These are phyloP conservation scores for Ceramica pisi DNA, from an alignment of 2,888 invertebrate species.

Conservation along the genomic window DNA sequence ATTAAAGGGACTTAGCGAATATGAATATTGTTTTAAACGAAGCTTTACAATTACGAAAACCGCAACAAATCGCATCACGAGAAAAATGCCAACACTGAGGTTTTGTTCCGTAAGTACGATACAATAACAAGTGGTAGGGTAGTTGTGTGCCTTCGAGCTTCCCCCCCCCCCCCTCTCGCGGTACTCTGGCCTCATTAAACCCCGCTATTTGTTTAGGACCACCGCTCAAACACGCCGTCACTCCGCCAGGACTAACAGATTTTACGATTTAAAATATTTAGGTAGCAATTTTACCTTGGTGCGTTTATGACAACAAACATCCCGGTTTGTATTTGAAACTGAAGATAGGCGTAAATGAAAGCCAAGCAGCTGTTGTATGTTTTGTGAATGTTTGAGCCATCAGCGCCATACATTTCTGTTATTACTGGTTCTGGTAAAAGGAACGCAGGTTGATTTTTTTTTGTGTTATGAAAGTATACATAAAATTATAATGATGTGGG, in stretches of 20 bases:
- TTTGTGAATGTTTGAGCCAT: slow-evolving; percentile 13
- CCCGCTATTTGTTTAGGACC: slow-evolving; percentile 88
- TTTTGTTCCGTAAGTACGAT: slow-evolving; percentile 60
- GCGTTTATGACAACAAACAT: slow-evolving; percentile 85
- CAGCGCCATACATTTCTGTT: background rate
- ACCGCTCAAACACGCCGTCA: slow-evolving; percentile 84
- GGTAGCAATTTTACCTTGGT: slow-evolving; percentile 81
- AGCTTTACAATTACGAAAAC: slow-evolving; percentile 19
- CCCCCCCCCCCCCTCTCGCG: slow-evolving; percentile 46
- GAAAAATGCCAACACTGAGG: slow-evolving; percentile 32
- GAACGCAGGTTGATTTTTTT: background rate
- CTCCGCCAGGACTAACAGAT: slow-evolving; percentile 85
- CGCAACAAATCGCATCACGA: slow-evolving; percentile 9
- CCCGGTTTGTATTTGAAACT: slow-evolving; percentile 75
- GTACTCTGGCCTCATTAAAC: slow-evolving; percentile 85
- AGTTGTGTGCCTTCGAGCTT: slow-evolving; percentile 50
- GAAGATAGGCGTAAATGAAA: slow-evolving; percentile 57
- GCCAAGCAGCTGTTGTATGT: slow-evolving; percentile 42
- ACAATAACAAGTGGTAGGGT: slow-evolving; percentile 63
- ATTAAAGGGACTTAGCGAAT: background rate
- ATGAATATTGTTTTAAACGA: background rate
- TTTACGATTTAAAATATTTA: slow-evolving; percentile 89
- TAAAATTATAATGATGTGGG: too few species aligned
- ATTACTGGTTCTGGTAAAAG: background rate
- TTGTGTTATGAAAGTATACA: background rate